These are phyloP conservation scores for Synanthedon tipuliformis DNA, from an alignment of 2,888 invertebrate species.

Conservation along the genomic window DNA sequence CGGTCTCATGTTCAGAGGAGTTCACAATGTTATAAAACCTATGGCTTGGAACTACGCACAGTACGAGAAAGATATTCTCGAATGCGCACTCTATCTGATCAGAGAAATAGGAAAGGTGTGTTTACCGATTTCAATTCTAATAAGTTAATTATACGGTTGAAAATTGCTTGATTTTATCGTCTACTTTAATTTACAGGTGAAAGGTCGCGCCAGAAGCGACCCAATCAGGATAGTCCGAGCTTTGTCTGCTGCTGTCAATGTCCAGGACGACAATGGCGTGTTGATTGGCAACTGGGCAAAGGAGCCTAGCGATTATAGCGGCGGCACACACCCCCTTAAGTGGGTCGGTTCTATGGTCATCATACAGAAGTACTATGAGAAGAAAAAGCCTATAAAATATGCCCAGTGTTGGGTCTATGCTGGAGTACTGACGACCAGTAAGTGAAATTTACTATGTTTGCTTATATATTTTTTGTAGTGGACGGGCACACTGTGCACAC, in stretches of 20 bases:
- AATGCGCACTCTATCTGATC: slow-evolving; percentile 81
- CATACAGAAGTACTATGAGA: slow-evolving; percentile 84
- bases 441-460: slow-evolving; percentile 11
- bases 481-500: no score
- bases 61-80: slow-evolving; percentile 84
- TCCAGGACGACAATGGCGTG: slow-evolving; percentile 87
- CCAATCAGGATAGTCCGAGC: slow-evolving; percentile 82
- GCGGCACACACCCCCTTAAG: slow-evolving; percentile 86
- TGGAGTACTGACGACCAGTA: slow-evolving; percentile 87
- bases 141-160: background rate
- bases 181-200: slow-evolving; percentile 31
- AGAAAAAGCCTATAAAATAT: slow-evolving; percentile 89
- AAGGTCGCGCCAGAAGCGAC: slow-evolving; percentile 77
- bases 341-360: slow-evolving; percentile 93
- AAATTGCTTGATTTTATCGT: background rate
- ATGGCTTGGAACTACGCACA: slow-evolving; percentile 94
- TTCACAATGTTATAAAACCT: slow-evolving; percentile 84
- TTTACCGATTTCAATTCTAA: background rate
- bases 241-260: slow-evolving; percentile 89
- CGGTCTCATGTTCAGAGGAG: slow-evolving; percentile 92
- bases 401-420: slow-evolving; percentile 97
- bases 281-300: slow-evolving; percentile 90
- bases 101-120: slow-evolving; percentile 76
- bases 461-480: background rate
- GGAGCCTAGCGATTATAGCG: slow-evolving; percentile 84